A percentile compares a stretch with the other conserved stretches of the same genome.
These are phyloP conservation scores for Halictus rubicundus DNA, from an alignment of 1,140 invertebrate genomes.

Conservation along the genomic window DNA sequence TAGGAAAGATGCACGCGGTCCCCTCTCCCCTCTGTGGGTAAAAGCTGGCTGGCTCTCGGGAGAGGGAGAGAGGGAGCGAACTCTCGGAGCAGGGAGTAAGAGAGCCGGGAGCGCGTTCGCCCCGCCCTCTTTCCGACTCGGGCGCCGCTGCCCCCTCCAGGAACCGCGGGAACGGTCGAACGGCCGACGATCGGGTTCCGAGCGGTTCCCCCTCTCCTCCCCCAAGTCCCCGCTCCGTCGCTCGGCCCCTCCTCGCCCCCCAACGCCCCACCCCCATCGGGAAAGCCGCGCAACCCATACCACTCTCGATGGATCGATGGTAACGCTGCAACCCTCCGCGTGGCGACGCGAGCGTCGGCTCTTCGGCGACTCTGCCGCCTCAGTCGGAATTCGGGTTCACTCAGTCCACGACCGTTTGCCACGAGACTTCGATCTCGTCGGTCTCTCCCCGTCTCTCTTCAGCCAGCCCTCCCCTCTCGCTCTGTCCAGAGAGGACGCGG, in stretches of 20 bases:
- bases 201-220: not conserved
- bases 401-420: slow-evolving; percentile 79
- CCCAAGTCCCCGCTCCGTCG: not conserved
- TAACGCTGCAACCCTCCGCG: slow-evolving; percentile 60
- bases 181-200: slow-evolving; percentile 25
- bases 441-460: slow-evolving; percentile 42
- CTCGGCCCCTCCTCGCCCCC: not conserved
- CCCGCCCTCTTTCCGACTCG: slow-evolving; percentile 57
- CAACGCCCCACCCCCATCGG: not conserved
- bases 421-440: slow-evolving; percentile 75
- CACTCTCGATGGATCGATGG: slow-evolving; percentile 70
- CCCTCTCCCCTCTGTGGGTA: no score
- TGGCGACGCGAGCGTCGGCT: slow-evolving; percentile 71
- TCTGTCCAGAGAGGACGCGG: slow-evolving; percentile 7
- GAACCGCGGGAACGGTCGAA: slow-evolving; percentile 3
- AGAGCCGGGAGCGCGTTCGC: slow-evolving; percentile 44
- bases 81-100: slow-evolving; percentile 5
- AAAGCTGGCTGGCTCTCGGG: not conserved
- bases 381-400: slow-evolving; percentile 79
- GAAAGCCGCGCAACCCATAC: slow-evolving; percentile 47
- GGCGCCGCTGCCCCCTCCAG: slow-evolving; percentile 26
- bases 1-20: not conserved
- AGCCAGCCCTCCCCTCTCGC: slow-evolving; percentile 35
- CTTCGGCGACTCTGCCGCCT: slow-evolving; percentile 68
- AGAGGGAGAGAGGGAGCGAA: slow-evolving; percentile 18